A percentile compares a stretch with the other conserved stretches of the same genome.
Evolutionary conservation across 2,888 invertebrate genomes (phyloP).

Genomic region (Micoletzkya japonica): DNA sequence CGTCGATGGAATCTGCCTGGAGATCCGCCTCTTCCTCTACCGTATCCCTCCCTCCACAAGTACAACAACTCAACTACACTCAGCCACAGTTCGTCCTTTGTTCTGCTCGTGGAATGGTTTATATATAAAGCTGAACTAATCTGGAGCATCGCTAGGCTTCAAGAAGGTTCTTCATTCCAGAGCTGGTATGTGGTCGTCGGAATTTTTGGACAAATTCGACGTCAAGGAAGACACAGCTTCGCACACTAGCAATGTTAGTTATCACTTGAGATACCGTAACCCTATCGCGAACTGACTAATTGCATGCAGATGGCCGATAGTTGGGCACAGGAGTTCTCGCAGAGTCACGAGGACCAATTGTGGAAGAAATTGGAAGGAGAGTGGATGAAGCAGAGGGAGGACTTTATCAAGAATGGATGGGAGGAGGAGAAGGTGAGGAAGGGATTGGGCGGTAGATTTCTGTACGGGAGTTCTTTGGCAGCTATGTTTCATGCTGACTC

Average conservation of each 20-base stretch:
- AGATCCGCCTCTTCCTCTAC: constrained; percentile 11
- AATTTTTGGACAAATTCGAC: constrained; percentile 51
- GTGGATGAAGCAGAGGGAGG: constrained; percentile 33
- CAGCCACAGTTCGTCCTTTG: no score
- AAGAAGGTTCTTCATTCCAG: not conserved
- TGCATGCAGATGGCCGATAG: constrained; percentile 22
- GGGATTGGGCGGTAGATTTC: no score
- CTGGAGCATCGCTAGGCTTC: not conserved
- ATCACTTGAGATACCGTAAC: no score
- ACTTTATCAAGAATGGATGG: constrained; percentile 22
- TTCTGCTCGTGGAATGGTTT: no score
- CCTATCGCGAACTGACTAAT: no score
- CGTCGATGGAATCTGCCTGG: constrained; percentile 25
- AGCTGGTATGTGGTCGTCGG: constrained; percentile 51
- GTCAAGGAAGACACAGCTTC: no score
- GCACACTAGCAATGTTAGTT: no score
- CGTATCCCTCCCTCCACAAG: not conserved
- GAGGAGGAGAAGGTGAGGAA: constrained; percentile 21
- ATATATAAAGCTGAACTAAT: not conserved
- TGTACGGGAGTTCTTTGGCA: no score
- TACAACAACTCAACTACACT: no score
- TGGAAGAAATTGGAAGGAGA: constrained; percentile 34
- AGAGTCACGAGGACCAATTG: constrained; percentile 29
- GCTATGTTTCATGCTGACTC: no score
- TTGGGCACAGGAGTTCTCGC: constrained; percentile 31